Evolutionary conservation across 1,140 invertebrate genomes (phyloP).

Genomic region (Eupeodes corollae): DNA sequence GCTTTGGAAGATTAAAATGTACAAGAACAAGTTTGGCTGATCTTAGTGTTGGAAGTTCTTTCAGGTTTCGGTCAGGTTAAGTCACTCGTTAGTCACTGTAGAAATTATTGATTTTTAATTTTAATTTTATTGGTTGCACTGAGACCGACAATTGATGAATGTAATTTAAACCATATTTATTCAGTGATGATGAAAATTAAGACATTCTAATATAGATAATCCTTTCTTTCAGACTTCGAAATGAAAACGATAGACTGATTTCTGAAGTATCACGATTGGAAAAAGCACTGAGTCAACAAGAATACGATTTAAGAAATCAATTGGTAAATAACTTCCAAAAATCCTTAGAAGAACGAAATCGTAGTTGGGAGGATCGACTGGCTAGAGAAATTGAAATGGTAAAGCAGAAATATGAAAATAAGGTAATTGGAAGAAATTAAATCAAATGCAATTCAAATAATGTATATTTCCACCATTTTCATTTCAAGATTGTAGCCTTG

Average conservation of each 20-base stretch:
- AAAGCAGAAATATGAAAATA: slow-evolving; percentile 18
- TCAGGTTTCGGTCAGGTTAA: no score
- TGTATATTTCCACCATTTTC: not conserved
- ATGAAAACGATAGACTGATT: slow-evolving; percentile 13
- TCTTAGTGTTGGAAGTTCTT: no score
- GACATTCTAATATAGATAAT: not conserved
- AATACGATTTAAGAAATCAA: slow-evolving; percentile 20
- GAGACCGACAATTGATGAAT: not conserved
- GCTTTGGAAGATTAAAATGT: no score
- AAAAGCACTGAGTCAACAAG: slow-evolving; percentile 17
- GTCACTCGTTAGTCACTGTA: no score
- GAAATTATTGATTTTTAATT: not conserved
- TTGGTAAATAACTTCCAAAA: slow-evolving; percentile 16
- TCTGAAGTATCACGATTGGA: slow-evolving; percentile 5
- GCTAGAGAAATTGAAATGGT: slow-evolving; percentile 12
- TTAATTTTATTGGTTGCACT: not conserved
- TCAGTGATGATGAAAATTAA: not conserved
- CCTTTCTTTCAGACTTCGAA: slow-evolving; percentile 11
- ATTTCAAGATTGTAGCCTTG: slow-evolving; percentile 10
- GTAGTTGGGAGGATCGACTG: slow-evolving; percentile 11
- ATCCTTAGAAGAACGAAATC: slow-evolving; percentile 10
- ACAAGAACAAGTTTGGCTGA: no score
- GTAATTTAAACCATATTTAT: no score
- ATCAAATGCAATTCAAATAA: not conserved
- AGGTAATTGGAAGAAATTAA: slow-evolving; percentile 10